Evolutionary conservation across 1,140 invertebrate genomes (phyloP), one percentile per base, ranked within the genome.

Genomic region (Hyles euphorbiae): DNA sequence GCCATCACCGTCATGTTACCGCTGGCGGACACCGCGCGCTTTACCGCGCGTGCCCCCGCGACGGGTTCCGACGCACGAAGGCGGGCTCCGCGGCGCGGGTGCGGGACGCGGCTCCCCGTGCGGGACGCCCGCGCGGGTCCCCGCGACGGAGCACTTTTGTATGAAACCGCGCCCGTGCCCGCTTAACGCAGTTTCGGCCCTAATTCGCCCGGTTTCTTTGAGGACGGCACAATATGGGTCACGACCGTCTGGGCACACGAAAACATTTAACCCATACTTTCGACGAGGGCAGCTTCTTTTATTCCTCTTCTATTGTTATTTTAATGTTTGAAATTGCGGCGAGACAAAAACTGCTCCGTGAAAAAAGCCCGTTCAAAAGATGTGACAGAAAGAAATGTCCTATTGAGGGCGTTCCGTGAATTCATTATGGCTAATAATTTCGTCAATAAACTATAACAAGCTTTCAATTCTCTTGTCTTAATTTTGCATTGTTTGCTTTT

Each of bases 151-250:
- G n/a, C n/a, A n/a, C n/a, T n/a, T n/a, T n/a, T n/a, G n/a, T n/a
- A n/a, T n/a, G n/a, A n/a, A n/a, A n/a, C n/a, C n/a, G n/a, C n/a
- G n/a, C n/a, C n/a, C n/a, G n/a, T n/a, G n/a, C n/a, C n/a, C n/a
- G n/a, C n/a, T n/a, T n/a, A n/a, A n/a, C n/a, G n/a, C n/a, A n/a
- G n/a, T n/a, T n/a, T n/a, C n/a, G n/a, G n/a, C n/a, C n/a, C n/a
- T n/a, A 61, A 76, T 74, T 80, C 57, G 58, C 63, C 76, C 56
- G 63, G 73, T 72, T 71, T 79, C 71, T 67, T 66, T 83, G 77
- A 77, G 76, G 71, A 58, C 43, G 51, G 55, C 36, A 85, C 75
- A 80, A 88, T 81, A 49, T 83, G 74, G 83, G 82, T 87, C 81
- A 83, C 61, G 73, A 63, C 68, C 68, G 61, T 53, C 53, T 50